Percentiles rank a stretch among this genome's conserved stretches.
Conservation (phyloP, 2,888 invertebrate genomes). For the Volucella bombylans region DNA sequence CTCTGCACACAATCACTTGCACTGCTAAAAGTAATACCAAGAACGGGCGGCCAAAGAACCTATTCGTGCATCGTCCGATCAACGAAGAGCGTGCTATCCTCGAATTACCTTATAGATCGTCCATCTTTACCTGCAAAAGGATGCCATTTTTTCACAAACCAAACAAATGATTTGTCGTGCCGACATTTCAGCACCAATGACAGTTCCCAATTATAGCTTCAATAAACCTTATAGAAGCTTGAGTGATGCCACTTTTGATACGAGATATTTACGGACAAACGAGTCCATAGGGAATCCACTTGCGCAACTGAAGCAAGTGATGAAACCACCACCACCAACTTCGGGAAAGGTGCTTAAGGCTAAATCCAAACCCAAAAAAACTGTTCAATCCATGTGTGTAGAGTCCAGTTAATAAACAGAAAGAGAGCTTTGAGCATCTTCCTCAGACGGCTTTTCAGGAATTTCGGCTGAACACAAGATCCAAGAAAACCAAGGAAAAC, state of each 20-base stretch:
- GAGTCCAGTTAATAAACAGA: constrained; percentile 85
- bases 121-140: constrained; percentile 79
- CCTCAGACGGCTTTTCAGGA: constrained; percentile 76
- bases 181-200: constrained; percentile 67
- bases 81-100: constrained; percentile 80
- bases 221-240: constrained; percentile 41
- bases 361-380: constrained; percentile 79
- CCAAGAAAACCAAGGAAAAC: constrained; percentile 79
- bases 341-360: constrained; percentile 77
- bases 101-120: constrained; percentile 65
- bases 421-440: constrained; percentile 85
- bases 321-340: constrained; percentile 51
- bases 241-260: constrained; percentile 76
- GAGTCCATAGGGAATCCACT: constrained; percentile 77
- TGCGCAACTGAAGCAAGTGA: constrained; percentile 8
- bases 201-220: constrained; percentile 45
- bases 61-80: constrained; percentile 77
- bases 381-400: constrained; percentile 84
- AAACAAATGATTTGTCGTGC: constrained; percentile 74
- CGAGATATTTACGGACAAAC: constrained; percentile 65
- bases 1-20: constrained; percentile 53
- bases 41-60: constrained; percentile 78
- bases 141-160: constrained; percentile 76
- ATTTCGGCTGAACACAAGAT: constrained; percentile 73
- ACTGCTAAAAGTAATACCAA: constrained; percentile 64